Base-by-base conservation (phyloP, 2,797 vertebrate genomes). In the Momotus momota region DNA sequence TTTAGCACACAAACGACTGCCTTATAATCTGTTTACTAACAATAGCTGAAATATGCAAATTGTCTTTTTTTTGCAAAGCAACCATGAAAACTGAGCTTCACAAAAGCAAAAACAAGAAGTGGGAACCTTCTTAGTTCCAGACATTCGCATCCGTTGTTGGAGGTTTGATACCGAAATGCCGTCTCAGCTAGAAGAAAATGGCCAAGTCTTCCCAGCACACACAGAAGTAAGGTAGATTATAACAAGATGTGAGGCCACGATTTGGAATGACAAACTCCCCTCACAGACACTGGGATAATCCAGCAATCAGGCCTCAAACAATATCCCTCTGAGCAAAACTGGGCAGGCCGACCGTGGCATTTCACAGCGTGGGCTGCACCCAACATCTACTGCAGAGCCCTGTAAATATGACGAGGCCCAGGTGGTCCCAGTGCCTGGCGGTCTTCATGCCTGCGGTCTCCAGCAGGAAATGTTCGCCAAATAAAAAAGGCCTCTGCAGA, bases 21-120 rank as follows among this genome's bases (percentile, higher is more conserved):
- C 81, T 93, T 86, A 85, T 93, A 95, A 95, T 96, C 95, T 93
- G 55, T 95, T 95, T 96, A 94, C 90, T 87, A 94, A 96, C 96
- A 96, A 95, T 77, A 61, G 94, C 66, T 91, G 83, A 92, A 94
- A 95, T 93, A 95, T 94, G 94, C 94, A 95, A 95, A 97, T 93
- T 93, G 55, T 85, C 77, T 51, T 84, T 96, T 93, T 95, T 96
- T 93, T 95, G 96, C 93, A 95, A 96, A 88, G 88, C 45, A 43
- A 92, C 71, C n/a, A 7, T 95, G 95, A 95, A 96, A 95, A 93
- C 87, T 57, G 67, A 88, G 83, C 88, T 82, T 85, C 88, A 78
- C 74, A 86, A 88, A 79, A 86, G 45, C 26, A 74, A 86, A 43
- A 83, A 87, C 45, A 73, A 85, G 60, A 62, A 49, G 23, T 92